Evolutionary conservation across 2,113 vertebrate genomes (phyloP), one percentile per base, ranked within the genome.

Genomic region (Oenanthe melanoleuca): DNA sequence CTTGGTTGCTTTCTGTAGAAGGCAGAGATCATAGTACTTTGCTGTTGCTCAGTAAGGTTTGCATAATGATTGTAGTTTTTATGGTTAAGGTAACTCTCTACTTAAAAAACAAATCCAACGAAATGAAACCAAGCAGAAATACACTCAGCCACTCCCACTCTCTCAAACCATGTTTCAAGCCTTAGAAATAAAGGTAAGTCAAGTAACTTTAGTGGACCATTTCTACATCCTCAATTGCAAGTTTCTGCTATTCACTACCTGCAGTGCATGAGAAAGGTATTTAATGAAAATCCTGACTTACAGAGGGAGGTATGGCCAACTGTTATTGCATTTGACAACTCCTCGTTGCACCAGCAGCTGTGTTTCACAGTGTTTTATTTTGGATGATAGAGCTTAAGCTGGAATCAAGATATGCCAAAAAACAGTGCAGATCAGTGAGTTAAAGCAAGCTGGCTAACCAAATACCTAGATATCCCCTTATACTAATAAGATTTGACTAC

Each of bases 101-200:
- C 11, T 77, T 53, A 16, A 78, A 72, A 60, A n/a, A 0, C 0
- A 53, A 61, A 74, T 55, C 4, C 8, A 74, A 52, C 5, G 2
- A 57, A 80, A 69, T 2, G 8, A 71, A 79, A 71, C 7, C 3
- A 73, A 86, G 26, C 3, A 75, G 33, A 83, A 80, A 69, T 69
- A 5, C 1, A 26, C 6, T 40, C 50, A 26, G 4, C 2, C 12
- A 28, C 12, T 59, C 22, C 22, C 8, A 57, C 5, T 15, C 5
- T 6, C 7, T 5, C 29, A 59, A 56, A 7, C 7, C 3, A 4
- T n/a, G 22, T 47, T 37, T 90, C 31, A 80, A 86, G 11, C 8
- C 12, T 69, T 56, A 75, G 21, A 81, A 49, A 11, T 64, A 44
- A 69, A 70, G 4, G 52, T 75, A 21, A 66, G 5, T 37, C 22